Conservation (phyloP, 1,140 invertebrate genomes). For the Holcopasites calliopsidis region DNA sequence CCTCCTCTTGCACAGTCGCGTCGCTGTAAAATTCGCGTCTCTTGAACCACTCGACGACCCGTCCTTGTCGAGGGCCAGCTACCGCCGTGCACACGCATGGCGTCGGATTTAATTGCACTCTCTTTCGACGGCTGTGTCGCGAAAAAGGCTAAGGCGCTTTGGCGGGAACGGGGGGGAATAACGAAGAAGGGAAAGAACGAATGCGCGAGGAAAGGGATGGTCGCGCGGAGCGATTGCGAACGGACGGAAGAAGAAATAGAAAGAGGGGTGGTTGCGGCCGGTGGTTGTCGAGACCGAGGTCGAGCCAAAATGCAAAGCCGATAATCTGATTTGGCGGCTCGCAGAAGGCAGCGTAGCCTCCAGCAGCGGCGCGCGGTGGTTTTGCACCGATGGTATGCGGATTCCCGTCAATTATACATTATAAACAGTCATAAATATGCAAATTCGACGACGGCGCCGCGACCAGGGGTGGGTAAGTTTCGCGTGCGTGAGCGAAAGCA, state of each 20-base stretch:
- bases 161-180: not conserved
- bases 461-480: slow-evolving; percentile 5
- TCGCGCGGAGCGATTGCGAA: not conserved
- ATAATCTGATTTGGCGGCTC: slow-evolving; percentile 66
- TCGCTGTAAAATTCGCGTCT: slow-evolving; percentile 31
- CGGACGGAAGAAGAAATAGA: slow-evolving; percentile 3
- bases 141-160: too few relatives aligned
- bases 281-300: slow-evolving; percentile 43
- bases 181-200: not conserved
- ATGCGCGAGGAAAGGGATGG: not conserved
- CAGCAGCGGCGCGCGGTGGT: slow-evolving; percentile 45
- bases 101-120: slow-evolving; percentile 27
- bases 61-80: slow-evolving; percentile 16
- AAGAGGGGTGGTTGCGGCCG: not conserved
- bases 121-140: not conserved
- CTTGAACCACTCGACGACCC: slow-evolving; percentile 7
- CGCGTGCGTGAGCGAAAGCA: slow-evolving; percentile 46
- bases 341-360: slow-evolving; percentile 49
- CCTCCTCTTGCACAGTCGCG: slow-evolving; percentile 27
- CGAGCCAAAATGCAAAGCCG: slow-evolving; percentile 67
- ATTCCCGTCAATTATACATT: slow-evolving; percentile 70
- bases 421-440: slow-evolving; percentile 70
- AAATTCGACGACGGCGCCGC: slow-evolving; percentile 38
- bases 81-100: not conserved
- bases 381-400: slow-evolving; percentile 50